A percentile compares a stretch with the other conserved stretches of the same genome.
phyloP scores from a whole-genome alignment of 2,888 invertebrate species.

The Eupithecia centaureata region DNA sequence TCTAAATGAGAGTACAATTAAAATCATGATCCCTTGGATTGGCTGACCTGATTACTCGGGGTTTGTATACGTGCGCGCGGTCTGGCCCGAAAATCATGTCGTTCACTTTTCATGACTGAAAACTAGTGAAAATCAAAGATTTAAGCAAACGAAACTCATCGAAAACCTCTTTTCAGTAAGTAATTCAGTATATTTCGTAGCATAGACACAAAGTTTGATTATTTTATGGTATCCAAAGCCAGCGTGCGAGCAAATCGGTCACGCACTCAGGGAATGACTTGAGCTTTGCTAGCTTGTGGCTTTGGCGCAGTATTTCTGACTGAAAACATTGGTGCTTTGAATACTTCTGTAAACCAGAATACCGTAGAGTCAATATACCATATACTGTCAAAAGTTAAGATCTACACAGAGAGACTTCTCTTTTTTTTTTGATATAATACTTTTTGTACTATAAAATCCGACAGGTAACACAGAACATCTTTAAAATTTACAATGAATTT shows the following conservation, averaged over 20 bases:
- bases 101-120: constrained; percentile 20
- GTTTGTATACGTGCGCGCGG: constrained; percentile 39
- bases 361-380: neutral
- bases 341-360: neutral
- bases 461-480: too few species aligned
- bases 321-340: neutral
- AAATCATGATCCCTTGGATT: constrained; percentile 15
- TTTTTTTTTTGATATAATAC: too few species aligned
- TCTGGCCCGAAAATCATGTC: constrained; percentile 4
- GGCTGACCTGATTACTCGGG: constrained; percentile 17
- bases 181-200: neutral
- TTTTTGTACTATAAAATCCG: too few species aligned
- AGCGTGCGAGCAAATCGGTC: neutral
- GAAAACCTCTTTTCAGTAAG: neutral
- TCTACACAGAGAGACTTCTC: too few species aligned
- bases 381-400: too few species aligned
- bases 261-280: neutral
- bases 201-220: neutral
- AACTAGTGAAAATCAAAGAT: constrained; percentile 15
- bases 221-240: neutral
- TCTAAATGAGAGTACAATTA: constrained; percentile 27
- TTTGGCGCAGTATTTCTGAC: constrained; percentile 1
- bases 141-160: neutral
- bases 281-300: neutral
- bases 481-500: too few species aligned